Base-by-base conservation (phyloP, 2,888 invertebrate species). In the Brachyopa scutellaris region DNA sequence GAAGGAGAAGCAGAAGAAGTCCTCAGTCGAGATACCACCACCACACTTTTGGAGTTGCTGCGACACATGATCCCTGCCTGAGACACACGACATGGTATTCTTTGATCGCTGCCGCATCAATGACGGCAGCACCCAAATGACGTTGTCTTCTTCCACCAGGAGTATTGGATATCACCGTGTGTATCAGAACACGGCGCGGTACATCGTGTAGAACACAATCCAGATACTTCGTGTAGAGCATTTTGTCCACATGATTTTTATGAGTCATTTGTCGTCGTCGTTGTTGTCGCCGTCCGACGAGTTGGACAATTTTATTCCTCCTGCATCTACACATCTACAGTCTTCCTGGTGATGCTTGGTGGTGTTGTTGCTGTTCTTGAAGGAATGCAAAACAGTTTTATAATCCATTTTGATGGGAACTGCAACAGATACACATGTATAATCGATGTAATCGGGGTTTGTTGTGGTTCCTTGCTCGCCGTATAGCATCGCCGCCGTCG, bases 221-320 rank as follows among this genome's bases (percentile, higher is more conserved):
- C 42, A 51, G 66, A 45, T 61, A 49, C 77, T 66, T 76, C 61
- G 66, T 77, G 61, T 66, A 53, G 70, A 73, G 69, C 74, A 82
- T 76, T 84, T 84, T 84, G 84, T 84, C 82, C 82, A 76, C 73
- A 82, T 73, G 78, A 78, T 70, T 83, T 84, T 84, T 82, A 83
- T 83, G 85, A 84, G 83, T 85, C 85, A 85, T 85, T 85, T 85
- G 84, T 85, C 82, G 80, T 78, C 85, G 80, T 77, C 66, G 70
- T 70, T 57, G 82, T 74, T 38, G 62, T 62, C 31, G 57, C 51
- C 61, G 73, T 59, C 38, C 61, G 40, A 31, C 36, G 33, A 49
- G 40, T 17, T 29, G 57, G 47, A 53, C 53, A 53, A 5, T 77
- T 70, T 62, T 53, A 42, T 51, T 29, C 45, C 36, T 8, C 42